Evolutionary conservation across 2,113 vertebrate genomes (phyloP).

Genomic region (Cyanoliseus patagonus): DNA sequence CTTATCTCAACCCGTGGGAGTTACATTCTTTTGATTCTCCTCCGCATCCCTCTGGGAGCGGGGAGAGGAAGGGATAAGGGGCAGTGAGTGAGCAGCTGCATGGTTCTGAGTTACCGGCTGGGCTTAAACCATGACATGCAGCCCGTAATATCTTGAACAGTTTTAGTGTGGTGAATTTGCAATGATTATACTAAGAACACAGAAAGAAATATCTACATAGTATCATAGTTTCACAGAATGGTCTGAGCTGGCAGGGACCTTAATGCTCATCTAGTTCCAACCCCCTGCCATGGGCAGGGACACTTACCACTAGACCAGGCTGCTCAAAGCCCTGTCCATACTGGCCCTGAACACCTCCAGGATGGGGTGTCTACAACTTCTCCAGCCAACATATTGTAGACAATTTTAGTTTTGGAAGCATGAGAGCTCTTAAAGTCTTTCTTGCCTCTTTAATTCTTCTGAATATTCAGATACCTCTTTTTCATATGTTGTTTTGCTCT

Average conservation of each 20-base stretch:
- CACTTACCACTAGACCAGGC: neutral
- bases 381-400: neutral
- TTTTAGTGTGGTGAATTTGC: neutral
- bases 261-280: neutral
- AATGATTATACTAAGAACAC: neutral
- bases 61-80: too few relatives aligned
- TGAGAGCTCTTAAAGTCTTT: neutral
- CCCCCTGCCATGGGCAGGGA: neutral
- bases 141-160: neutral
- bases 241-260: neutral
- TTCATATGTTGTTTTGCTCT: neutral
- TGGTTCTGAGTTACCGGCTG: too few relatives aligned
- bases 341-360: neutral
- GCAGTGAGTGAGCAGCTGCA: too few relatives aligned
- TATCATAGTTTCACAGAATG: too few relatives aligned
- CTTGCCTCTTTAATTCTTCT: neutral
- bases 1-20: too few relatives aligned
- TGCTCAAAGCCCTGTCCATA: neutral
- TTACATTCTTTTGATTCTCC: too few relatives aligned
- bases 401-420: neutral
- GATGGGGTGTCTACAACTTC: neutral
- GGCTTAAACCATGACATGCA: neutral
- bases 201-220: neutral
- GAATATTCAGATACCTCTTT: neutral
- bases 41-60: too few relatives aligned